Evolutionary conservation across 2,113 vertebrate genomes (phyloP), one percentile per base, ranked within the genome.

Genomic region (Hippocampus guttulatus): DNA sequence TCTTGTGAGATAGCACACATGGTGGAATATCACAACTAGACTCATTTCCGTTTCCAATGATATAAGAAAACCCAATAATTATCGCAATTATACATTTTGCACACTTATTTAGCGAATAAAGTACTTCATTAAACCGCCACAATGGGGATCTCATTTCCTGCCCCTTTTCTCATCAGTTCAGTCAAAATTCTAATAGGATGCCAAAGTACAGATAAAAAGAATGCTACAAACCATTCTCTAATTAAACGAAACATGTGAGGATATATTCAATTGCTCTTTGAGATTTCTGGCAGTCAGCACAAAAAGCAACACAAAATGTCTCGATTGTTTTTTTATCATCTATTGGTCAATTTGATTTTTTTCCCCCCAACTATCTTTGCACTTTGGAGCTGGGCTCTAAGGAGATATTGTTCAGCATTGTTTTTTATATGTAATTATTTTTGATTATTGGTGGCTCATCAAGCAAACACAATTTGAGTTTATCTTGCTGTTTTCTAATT

Each of bases 131-230:
- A 45, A n/a, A 45, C 62, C 21, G 51, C 54, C 9, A 55, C 1
- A 73, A 23, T 33, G 9, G 18, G 11, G 3, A 47, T 72, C 78
- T 74, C 1, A 79, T 83, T 74, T 82, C 73, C 81, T 80, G 68
- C 20, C 25, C 68, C 60, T 51, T 40, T 8, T 23, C 15, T 47
- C 7, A 65, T 65, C 47, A 47, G 27, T 49, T 47, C 21, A 18
- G 23, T 23, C 21, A 25, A 25, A 2, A 51, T 15, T 16, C 8
- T 27, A 15, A 33, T n/a, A 45, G 3, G 25, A 40, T n/a, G n/a
- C 16, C 61, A 63, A 33, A 64, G n/a, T 68, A 66, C 27, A 15
- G 45, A 0, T 5, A 62, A 20, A 40, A 70, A 74, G 3, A 49
- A 30, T 9, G 61, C 52, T 12, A 51, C 45, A 67, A 23, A 0